Conservation (phyloP, 1,140 invertebrate genomes). For the Atopsyche davidsoni region DNA sequence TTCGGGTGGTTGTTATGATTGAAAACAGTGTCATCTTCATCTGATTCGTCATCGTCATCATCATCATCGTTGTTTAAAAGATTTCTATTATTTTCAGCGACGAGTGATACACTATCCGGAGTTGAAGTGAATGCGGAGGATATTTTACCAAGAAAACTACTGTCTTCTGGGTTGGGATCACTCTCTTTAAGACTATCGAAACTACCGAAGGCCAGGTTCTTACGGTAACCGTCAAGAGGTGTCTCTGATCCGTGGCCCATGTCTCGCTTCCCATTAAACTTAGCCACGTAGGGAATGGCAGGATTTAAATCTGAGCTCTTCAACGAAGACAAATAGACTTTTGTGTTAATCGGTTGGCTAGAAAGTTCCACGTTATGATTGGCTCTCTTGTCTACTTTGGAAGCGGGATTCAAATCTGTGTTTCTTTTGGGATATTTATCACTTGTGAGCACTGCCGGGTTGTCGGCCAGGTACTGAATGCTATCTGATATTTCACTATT, state of each 20-base stretch:
- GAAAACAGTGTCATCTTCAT: slow-evolving; percentile 32
- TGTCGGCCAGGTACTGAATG: slow-evolving; percentile 4
- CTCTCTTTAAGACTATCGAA: slow-evolving; percentile 5
- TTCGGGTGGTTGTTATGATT: slow-evolving; percentile 6
- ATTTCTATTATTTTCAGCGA: too few relatives aligned
- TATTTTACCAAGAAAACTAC: slow-evolving; percentile 48
- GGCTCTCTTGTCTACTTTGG: not conserved
- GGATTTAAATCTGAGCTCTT: slow-evolving; percentile 11
- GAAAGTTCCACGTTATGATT: not conserved
- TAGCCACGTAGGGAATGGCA: slow-evolving; percentile 1
- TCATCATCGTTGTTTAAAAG: too few relatives aligned
- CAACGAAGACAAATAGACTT: slow-evolving; percentile 1
- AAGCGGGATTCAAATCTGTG: not conserved
- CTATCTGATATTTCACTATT: slow-evolving; percentile 3
- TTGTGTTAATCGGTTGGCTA: not conserved
- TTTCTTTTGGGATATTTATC: not conserved
- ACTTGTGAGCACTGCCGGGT: not conserved
- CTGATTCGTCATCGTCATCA: slow-evolving; percentile 7
- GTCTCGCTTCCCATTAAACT: slow-evolving; percentile 18
- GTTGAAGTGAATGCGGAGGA: slow-evolving; percentile 42
- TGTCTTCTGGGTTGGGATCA: too few relatives aligned
- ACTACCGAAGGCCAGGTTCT: not conserved
- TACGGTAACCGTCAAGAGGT: too few relatives aligned
- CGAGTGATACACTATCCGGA: too few relatives aligned
- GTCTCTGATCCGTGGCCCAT: slow-evolving; percentile 1